Evolutionary conservation across 2,797 vertebrate genomes (phyloP).

Genomic region (Clamator glandarius): DNA sequence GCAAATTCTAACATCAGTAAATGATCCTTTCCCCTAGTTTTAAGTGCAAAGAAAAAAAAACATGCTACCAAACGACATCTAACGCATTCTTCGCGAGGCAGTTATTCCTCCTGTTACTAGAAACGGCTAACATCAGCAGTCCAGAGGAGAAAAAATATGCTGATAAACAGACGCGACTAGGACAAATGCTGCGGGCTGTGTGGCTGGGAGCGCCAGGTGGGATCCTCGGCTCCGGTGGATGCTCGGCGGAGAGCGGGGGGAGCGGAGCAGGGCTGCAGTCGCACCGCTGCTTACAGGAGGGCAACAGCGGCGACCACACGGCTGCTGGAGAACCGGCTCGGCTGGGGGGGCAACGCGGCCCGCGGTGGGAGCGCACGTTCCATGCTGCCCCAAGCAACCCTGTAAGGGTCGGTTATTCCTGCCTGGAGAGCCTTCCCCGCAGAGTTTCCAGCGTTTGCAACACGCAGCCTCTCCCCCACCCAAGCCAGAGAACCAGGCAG

Average conservation of each 20-base stretch:
- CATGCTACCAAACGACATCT: not conserved
- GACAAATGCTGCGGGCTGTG: constrained; percentile 29
- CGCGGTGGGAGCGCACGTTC: not conserved
- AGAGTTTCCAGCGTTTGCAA: constrained; percentile 86
- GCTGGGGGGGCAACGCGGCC: constrained; percentile 15
- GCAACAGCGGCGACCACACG: not conserved
- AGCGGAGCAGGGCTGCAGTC: not conserved
- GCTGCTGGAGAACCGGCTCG: not conserved
- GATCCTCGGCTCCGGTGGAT: not conserved
- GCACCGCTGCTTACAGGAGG: not conserved
- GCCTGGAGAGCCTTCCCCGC: constrained; percentile 63
- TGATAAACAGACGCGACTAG: constrained; percentile 45
- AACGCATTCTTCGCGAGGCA: not conserved
- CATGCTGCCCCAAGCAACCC: constrained; percentile 10
- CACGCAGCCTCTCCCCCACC: constrained; percentile 54
- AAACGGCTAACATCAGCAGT: constrained; percentile 70
- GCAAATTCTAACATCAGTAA: not conserved
- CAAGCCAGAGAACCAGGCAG: constrained; percentile 34
- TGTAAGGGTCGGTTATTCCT: constrained; percentile 76
- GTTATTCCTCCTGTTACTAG: constrained; percentile 26
- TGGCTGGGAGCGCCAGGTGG: not conserved
- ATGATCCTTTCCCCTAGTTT: not conserved
- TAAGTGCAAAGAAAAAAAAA: not conserved
- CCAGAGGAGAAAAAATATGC: constrained; percentile 55
- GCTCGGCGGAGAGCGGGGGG: not conserved